Base-by-base conservation (phyloP, 2,888 invertebrate genomes). In the Drosophila dives region DNA sequence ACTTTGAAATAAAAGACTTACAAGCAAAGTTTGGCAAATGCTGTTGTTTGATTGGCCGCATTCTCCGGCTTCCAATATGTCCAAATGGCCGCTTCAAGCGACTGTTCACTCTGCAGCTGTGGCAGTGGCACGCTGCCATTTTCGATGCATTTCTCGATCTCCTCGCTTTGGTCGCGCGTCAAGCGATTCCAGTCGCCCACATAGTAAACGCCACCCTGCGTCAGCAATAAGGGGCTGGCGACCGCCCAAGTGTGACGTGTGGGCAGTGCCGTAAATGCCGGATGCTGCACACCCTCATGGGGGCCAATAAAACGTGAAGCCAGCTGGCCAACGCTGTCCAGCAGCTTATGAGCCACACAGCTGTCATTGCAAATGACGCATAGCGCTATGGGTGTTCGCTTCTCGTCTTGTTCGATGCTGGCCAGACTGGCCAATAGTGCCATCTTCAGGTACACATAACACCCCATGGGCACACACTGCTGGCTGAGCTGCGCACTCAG, bases 381-480 rank as follows among this genome's bases (percentile, higher is more conserved):
- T 26, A 93, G 55, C 1, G 92, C 90, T 10, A 93, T 88, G 0
- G 93, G 93, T 1, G 91, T 65, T 4, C 87, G 81, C 65, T 90
- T 54, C 15, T 86, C 86, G 34, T 90, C 87, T 2, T 77, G 66
- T 72, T 92, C 92, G 34, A 92, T 84, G 45, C 93, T 93, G 15
- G 91, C 93, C 29, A 94, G 84, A 69, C 94, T 94, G 6, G 93
- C 85, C 23, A 94, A 81, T 15, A 94, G 77, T 10, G 92, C 91
- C 77, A 93, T 91, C 83, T 94, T 94, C 0, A 94, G 80, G 67
- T 92, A 92, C 0, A 93, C 91, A 80, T 92, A 93, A 40, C 92
- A 92, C 55, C 92, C 91, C 86, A 92, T 92, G 5, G 94, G 94
- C 42, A 92, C 91, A 6, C 90, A 77, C 5, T 92, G 87, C 61